Evolutionary conservation across 35 echinoderm and acorn worm species (phyloP), one percentile per base, ranked within the genome.

Genomic region (Heliocidaris erythrogramma): DNA sequence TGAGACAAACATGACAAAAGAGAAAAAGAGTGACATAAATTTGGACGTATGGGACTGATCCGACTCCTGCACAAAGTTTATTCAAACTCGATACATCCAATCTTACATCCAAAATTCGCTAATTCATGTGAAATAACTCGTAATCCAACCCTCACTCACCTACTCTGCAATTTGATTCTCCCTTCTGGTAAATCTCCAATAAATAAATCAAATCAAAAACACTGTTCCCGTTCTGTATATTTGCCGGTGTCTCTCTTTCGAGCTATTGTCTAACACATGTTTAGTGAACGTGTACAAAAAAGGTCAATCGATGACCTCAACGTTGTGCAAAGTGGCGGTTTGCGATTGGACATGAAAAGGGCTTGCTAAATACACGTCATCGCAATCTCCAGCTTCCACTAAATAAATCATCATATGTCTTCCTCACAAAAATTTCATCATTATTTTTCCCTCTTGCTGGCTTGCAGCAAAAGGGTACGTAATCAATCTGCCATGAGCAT

Each of bases 221-320:
- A 27, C 21, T 78, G 27, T 78, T 78, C 65, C 87, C 12, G 47
- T 42, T 42, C 35, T 42, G 35, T 42, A 42, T 42, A 89, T 35
- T 89, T 18, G 87, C 87, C 87, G 87, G 87, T 42, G 31, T 42
- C 47, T 89, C 18, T 48, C 30, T 89, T 32, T 32, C 16, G 87
- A 18, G 16, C 31, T 89, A 31, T 89, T 32, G 6, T 31, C 87
- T 47, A 92, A 92, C 91, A 92, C 48, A 48, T 92, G 91, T 89
- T 92, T 27, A 59, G 49, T 52, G 49, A 92, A 92, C 91, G 91
- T 92, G 91, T 92, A 92, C 91, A 92, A 92, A 49, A 49, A 59
- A 48, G 91, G 91, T 92, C 91, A 92, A 16, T 13, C 18, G 17
- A 13, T 92, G 91, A 92, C 91, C 91, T 59, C 91, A 5, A n/a